These are phyloP conservation scores for Penaeus chinensis DNA, from an alignment of 1,140 invertebrate species.

Conservation along the genomic window DNA sequence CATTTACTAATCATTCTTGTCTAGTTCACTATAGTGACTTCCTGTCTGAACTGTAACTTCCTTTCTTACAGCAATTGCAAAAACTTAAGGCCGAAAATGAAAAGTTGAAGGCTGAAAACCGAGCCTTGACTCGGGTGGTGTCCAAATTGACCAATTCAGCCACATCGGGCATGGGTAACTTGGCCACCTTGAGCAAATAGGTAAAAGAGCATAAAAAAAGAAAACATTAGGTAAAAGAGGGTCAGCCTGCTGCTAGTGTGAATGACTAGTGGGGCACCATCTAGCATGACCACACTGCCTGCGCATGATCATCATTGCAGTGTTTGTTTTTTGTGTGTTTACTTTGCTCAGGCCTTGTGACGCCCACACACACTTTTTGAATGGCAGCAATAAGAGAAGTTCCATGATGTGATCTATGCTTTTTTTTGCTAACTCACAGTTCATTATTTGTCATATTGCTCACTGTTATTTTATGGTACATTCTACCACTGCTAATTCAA, in stretches of 20 bases:
- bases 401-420: slow-evolving; percentile 21
- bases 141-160: slow-evolving; percentile 92
- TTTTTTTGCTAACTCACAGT: slow-evolving; percentile 46
- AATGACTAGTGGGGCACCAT: slow-evolving; percentile 32
- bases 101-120: slow-evolving; percentile 94
- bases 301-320: slow-evolving; percentile 28
- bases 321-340: slow-evolving; percentile 16
- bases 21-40: slow-evolving; percentile 18
- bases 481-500: too few relatives aligned
- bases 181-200: slow-evolving; percentile 59
- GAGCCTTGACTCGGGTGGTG: slow-evolving; percentile 92
- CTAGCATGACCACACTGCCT: slow-evolving; percentile 55
- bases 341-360: slow-evolving; percentile 29
- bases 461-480: too few relatives aligned
- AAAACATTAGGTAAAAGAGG: slow-evolving; percentile 28
- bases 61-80: slow-evolving; percentile 92
- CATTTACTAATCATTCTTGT: neutral
- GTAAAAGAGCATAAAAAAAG: slow-evolving; percentile 32
- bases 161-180: slow-evolving; percentile 56
- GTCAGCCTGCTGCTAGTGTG: slow-evolving; percentile 46
- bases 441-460: slow-evolving; percentile 5
- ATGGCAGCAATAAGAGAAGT: slow-evolving; percentile 15
- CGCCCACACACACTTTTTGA: slow-evolving; percentile 25
- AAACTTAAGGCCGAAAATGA: slow-evolving; percentile 97
- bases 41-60: slow-evolving; percentile 51